Evolutionary conservation across 2,888 invertebrate species (phyloP).

Genomic region (Prosopocoilus inquinatus): DNA sequence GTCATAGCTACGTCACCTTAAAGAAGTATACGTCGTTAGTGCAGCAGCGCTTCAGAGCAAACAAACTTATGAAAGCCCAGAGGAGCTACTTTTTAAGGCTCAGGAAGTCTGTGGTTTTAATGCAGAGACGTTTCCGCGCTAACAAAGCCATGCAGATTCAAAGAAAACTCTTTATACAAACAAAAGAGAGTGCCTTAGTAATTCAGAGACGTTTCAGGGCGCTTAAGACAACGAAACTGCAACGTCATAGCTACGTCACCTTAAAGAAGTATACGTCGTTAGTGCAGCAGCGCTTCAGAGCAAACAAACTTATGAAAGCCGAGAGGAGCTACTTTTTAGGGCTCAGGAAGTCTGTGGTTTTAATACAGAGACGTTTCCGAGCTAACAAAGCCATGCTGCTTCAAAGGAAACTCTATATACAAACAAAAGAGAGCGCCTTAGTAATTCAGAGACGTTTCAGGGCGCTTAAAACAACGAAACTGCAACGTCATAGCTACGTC

Average conservation of each 20-base stretch:
- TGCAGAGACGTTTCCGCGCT: constrained; percentile 44
- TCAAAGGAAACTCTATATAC: constrained; percentile 7
- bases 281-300: not conserved
- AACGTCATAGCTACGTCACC: constrained; percentile 40
- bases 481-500: constrained; percentile 35
- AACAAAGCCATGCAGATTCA: constrained; percentile 29
- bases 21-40: constrained; percentile 41
- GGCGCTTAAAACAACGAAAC: constrained; percentile 38
- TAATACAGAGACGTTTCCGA: not conserved
- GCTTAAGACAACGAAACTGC: not conserved
- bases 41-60: constrained; percentile 44
- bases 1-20: constrained; percentile 35
- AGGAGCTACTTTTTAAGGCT: not conserved
- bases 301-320: not conserved
- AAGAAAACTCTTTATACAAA: constrained; percentile 27
- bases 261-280: not conserved
- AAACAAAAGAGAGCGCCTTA: constrained; percentile 39
- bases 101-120: constrained; percentile 26
- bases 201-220: constrained; percentile 9
- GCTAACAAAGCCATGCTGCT: constrained; percentile 21
- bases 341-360: not conserved
- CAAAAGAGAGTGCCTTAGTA: constrained; percentile 24
- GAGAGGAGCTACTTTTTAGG: not conserved
- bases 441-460: constrained; percentile 34
- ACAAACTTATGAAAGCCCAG: not conserved